Evolutionary conservation across 2,113 vertebrate species (phyloP).

Genomic region (Lanius collurio): DNA sequence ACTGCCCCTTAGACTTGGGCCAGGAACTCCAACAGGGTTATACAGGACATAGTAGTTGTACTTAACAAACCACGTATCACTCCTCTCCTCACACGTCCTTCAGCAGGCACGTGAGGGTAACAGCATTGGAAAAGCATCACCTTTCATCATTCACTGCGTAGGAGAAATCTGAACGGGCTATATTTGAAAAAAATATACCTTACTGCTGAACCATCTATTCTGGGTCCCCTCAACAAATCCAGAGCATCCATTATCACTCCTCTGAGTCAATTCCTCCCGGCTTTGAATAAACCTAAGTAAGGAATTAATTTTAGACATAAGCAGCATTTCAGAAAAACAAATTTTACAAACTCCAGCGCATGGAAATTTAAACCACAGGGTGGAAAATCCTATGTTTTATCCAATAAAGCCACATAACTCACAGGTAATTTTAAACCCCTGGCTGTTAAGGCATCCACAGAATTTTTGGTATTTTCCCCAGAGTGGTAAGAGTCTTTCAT

Average conservation of each 20-base stretch:
- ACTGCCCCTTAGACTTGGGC: not conserved
- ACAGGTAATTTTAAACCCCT: slow-evolving; percentile 2
- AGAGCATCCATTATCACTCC: not conserved
- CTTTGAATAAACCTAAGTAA: not conserved
- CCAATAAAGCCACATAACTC: slow-evolving; percentile 30
- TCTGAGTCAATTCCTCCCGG: not conserved
- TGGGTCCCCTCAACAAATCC: not conserved
- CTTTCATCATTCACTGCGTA: not conserved
- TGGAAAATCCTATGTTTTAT: slow-evolving; percentile 33
- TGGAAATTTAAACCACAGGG: slow-evolving; percentile 2
- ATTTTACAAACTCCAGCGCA: slow-evolving; percentile 8
- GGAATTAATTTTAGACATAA: not conserved
- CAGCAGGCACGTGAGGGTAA: not conserved
- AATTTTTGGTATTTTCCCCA: not conserved
- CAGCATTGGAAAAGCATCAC: not conserved
- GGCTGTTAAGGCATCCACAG: not conserved
- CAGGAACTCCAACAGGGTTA: not conserved
- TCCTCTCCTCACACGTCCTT: not conserved
- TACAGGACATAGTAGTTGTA: not conserved
- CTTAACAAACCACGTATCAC: not conserved
- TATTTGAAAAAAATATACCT: not conserved
- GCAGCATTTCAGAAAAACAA: slow-evolving; percentile 47
- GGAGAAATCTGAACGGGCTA: not conserved
- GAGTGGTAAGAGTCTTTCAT: not conserved
- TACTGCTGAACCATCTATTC: not conserved